Evolutionary conservation across 2,888 invertebrate species (phyloP).

Genomic region (Cantharis flavilabris): DNA sequence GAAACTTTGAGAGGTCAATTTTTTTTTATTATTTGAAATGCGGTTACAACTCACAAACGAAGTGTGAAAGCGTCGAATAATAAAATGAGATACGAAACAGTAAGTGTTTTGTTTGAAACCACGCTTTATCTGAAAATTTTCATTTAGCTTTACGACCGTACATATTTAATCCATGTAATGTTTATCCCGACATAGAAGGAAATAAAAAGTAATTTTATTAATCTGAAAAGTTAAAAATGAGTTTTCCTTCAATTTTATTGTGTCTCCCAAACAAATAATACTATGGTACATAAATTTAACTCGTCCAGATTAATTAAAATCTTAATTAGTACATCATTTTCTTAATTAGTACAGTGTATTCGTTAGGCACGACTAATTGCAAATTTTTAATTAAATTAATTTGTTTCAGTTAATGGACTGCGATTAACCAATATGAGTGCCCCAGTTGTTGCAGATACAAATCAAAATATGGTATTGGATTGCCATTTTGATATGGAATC

Average conservation of each 20-base stretch:
- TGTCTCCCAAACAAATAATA: not conserved
- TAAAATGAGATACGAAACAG: not conserved
- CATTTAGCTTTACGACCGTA: not conserved
- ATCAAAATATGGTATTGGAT: conserved; percentile 56
- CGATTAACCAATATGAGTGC: conserved; percentile 41
- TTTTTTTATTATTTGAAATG: not conserved
- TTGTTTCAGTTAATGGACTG: conserved; percentile 23
- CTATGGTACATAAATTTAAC: not conserved
- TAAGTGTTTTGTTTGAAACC: not conserved
- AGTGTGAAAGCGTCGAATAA: not conserved
- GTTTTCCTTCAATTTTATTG: not conserved
- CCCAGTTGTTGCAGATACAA: conserved; percentile 57
- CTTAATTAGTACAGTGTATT: not conserved
- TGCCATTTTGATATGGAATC: conserved; percentile 59
- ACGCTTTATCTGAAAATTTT: not conserved
- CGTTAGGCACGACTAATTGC: not conserved
- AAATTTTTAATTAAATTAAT: not conserved
- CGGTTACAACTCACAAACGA: not conserved
- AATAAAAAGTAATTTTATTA: not conserved
- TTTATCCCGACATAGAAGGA: not conserved
- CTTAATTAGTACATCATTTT: not conserved
- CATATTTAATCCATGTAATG: not conserved
- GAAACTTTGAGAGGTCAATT: not conserved
- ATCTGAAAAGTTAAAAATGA: not conserved
- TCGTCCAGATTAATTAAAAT: not conserved